Base-by-base conservation (phyloP, 2,888 invertebrate species). In the Cecidostiba fungosa region DNA sequence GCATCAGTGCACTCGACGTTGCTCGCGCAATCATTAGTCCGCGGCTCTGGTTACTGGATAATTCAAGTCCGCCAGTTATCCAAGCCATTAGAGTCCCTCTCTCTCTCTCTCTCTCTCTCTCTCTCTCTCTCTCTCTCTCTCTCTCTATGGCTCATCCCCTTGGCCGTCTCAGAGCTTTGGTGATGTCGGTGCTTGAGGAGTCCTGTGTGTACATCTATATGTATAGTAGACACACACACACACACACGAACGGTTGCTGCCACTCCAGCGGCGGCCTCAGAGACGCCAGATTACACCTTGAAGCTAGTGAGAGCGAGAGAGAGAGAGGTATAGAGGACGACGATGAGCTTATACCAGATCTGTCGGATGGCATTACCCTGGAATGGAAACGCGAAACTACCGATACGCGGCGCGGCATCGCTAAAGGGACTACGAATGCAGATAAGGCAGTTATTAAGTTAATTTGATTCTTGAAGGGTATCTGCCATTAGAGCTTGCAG, bases 1-100 rank as follows among this genome's bases (percentile, higher is more conserved):
- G 19, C n/a, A n/a, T n/a, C n/a, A n/a, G 23, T 8, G 76, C 69
- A 74, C 84, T 79, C 79, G 78, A 70, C 79, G 69, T 84, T 70
- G 59, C 47, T n/a, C 69, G 79, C 76, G 76, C 50, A 80, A 86
- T 86, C 86, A 86, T 86, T 86, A 86, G 86, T 84, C 81, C 81
- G 72, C 39, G 77, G 84, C 77, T 86, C 86, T 66, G 84, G 86
- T 86, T 86, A 81, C 86, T 84, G 73, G 86, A 86, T 86, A 86
- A 86, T 86, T 86, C 86, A 86, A 86, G 83, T 81, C 77, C 72
- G 72, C 84, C 84, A 84, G 86, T 86, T 86, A 86, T 86, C 86
- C 74, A 77, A 84, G 77, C 86, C 86, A 86, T 86, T 86, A 86
- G 82, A 82, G 79, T 79, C 70, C 50, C 69, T 29, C 76, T 43